Conservation (phyloP, 2,113 vertebrate species). For the Hypocryptadius cinnamomeus region DNA sequence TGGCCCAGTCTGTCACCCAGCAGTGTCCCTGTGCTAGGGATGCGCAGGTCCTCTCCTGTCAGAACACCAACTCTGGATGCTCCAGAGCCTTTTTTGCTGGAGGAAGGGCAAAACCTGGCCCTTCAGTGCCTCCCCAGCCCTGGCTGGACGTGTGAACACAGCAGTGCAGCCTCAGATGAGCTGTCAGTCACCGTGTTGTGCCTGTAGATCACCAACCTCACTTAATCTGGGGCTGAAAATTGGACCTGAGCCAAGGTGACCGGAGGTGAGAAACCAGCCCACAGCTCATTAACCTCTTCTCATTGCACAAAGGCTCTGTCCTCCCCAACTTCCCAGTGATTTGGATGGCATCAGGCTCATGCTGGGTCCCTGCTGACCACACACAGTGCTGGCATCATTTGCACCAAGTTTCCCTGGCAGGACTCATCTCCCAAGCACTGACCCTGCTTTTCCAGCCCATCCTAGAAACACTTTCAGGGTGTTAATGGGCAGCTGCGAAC, state of each 20-base stretch:
- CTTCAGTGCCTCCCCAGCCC: neutral
- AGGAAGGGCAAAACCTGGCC: neutral
- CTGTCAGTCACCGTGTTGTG: neutral
- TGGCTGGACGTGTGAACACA: neutral
- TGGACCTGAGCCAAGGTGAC: slow-evolving; percentile 22
- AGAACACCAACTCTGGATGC: neutral
- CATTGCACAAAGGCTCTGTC: neutral
- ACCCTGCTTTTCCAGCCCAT: neutral
- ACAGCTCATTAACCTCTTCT: slow-evolving; percentile 30
- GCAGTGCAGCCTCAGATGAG: neutral
- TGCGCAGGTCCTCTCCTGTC: neutral
- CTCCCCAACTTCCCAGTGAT: neutral
- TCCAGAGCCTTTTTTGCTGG: neutral
- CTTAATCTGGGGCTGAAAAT: slow-evolving; percentile 45
- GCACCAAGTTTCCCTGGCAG: neutral
- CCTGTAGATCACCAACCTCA: neutral
- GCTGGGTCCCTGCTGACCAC: neutral
- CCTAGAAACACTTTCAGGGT: neutral
- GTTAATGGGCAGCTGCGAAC: neutral
- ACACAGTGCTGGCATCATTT: neutral
- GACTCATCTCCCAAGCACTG: neutral
- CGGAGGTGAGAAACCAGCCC: slow-evolving; percentile 20
- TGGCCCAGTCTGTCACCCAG: neutral
- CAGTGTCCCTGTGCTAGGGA: neutral
- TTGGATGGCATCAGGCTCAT: neutral